Conservation (phyloP, 2,113 vertebrate genomes). For the Xiphophorus maculatus region DNA sequence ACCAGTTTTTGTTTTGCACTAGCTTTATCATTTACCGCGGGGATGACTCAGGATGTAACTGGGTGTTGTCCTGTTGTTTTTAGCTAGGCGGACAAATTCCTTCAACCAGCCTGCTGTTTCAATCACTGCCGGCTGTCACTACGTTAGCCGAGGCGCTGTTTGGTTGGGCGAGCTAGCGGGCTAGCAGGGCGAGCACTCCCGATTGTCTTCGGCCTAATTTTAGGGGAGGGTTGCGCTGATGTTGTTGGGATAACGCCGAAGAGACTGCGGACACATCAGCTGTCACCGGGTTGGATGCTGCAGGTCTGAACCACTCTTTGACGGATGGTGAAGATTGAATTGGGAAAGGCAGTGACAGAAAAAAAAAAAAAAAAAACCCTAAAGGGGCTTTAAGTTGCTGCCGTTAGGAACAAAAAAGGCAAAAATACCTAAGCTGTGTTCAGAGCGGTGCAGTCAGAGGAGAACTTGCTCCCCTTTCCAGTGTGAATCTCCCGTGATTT, state of each 20-base stretch:
- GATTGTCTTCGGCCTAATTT: constrained; percentile 23
- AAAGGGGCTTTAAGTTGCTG: neutral
- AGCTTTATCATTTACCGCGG: constrained; percentile 19
- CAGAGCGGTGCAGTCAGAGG: neutral
- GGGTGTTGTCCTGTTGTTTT: constrained; percentile 48
- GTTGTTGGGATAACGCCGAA: constrained; percentile 24
- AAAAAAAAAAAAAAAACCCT: neutral
- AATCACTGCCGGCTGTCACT: constrained; percentile 66
- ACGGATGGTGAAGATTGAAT: constrained; percentile 28
- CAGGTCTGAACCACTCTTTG: constrained; percentile 38
- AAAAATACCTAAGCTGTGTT: neutral
- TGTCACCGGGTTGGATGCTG: constrained; percentile 49
- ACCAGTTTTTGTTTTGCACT: neutral
- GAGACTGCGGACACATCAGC: constrained; percentile 15
- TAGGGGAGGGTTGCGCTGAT: constrained; percentile 26
- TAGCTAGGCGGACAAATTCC: constrained; percentile 64
- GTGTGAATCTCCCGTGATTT: constrained; percentile 66
- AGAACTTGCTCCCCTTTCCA: constrained; percentile 26
- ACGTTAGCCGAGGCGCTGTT: constrained; percentile 49
- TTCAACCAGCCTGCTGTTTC: constrained; percentile 47
- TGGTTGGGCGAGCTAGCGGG: constrained; percentile 44
- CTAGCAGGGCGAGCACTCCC: constrained; percentile 29
- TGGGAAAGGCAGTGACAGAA: neutral
- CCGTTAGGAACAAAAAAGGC: neutral
- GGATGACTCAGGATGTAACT: constrained; percentile 49